These are phyloP conservation scores for Sebastes cheni DNA, from an alignment of 2,797 vertebrate species.

Conservation along the genomic window DNA sequence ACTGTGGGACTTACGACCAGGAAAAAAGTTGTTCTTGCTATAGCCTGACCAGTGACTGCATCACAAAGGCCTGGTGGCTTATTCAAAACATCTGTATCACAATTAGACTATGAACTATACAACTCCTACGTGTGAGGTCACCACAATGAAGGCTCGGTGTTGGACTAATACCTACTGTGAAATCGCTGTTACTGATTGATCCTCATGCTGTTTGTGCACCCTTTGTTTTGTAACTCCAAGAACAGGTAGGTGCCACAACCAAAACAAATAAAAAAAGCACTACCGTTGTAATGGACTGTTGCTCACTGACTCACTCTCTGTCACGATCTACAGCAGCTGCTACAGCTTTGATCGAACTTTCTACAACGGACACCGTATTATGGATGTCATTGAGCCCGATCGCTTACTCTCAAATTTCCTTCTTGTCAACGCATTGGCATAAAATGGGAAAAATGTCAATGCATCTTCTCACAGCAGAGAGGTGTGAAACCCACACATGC, in stretches of 20 bases:
- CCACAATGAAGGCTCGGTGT: not conserved
- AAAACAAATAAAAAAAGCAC: constrained; percentile 18
- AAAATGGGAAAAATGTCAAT: constrained; percentile 4
- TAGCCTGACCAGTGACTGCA: not conserved
- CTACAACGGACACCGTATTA: not conserved
- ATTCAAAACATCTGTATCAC: not conserved
- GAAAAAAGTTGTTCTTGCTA: not conserved
- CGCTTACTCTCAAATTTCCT: constrained; percentile 8
- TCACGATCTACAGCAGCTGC: constrained; percentile 2
- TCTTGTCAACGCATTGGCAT: not conserved
- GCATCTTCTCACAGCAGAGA: not conserved
- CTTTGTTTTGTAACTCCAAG: constrained; percentile 18
- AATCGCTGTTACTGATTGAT: not conserved
- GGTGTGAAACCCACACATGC: constrained; percentile 30
- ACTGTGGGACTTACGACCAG: not conserved
- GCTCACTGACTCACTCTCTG: not conserved
- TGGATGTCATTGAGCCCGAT: not conserved
- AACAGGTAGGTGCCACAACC: constrained; percentile 36
- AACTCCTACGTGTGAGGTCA: not conserved
- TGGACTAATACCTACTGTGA: not conserved
- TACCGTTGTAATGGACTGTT: not conserved
- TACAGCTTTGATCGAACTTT: not conserved
- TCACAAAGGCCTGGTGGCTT: not conserved
- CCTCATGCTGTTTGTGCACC: not conserved
- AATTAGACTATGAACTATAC: not conserved